Evolutionary conservation across 1,140 invertebrate genomes (phyloP), one percentile per base, ranked within the genome.

Genomic region (Meloidogyne chitwoodi): DNA sequence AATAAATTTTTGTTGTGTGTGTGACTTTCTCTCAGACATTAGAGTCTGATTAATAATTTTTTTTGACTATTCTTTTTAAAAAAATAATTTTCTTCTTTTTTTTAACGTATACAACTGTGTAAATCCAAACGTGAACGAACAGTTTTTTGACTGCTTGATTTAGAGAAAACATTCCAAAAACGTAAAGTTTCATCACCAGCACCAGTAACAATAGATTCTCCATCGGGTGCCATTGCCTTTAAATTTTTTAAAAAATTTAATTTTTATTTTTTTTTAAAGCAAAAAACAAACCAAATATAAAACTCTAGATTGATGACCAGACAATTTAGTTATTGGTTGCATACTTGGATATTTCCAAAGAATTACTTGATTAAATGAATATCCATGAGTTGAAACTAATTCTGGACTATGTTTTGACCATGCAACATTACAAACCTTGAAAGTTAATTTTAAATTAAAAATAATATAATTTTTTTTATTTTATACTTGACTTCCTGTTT

Each of bases 171-270:
- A 56, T 82, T 79, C 81, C 81, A 82, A 44, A 84, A 82, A 27
- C 97, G 90, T 10, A 99, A 89, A 0, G 97, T 99, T 88, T 99
- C 97, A 88, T 99, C 97, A 0, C 96, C 97, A 22, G 96, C 96
- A 12, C 96, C 97, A 0, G 97, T 99, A 0, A 99, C 97, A 78
- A 99, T 99, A 0, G 96, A 94, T 88, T 99, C 96, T 24, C 96
- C 97, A 89, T 99, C 96, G 0, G 97, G 97, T 41, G 95, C 98
- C 90, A 99, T 92, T 0, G 96, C 96, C 90, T 90, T 77, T 48
- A 85, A 69, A 66, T 38, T 38, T 16, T 61, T 1, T 63, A 61
- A 65, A 66, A 64, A 24, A 19, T 82, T 34, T 26, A 75, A 26
- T 77, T n/a, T 16, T 10, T 48, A 5, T 19, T 24, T 44, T 72